These are phyloP conservation scores for Liposcelis brunnea DNA, from an alignment of 2,888 invertebrate genomes.

Conservation along the genomic window DNA sequence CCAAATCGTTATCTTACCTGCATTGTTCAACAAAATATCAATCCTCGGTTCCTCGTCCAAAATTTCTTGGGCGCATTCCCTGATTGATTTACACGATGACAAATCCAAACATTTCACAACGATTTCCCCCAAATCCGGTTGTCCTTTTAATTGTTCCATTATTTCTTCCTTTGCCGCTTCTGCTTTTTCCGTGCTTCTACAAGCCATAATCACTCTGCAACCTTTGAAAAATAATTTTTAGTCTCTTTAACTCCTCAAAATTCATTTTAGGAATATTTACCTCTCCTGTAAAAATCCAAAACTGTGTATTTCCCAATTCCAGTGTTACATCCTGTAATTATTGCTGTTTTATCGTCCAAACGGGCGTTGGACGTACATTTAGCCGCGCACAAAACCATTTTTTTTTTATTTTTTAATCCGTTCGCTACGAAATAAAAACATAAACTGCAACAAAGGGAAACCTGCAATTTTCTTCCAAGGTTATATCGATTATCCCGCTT, in stretches of 20 bases:
- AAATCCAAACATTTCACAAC: conserved; percentile 30
- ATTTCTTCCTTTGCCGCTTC: conserved; percentile 34
- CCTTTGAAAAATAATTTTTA: conserved; percentile 28
- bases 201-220: conserved; percentile 38
- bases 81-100: conserved; percentile 25
- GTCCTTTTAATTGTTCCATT: conserved; percentile 19
- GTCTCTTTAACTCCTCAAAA: no score
- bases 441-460: no score
- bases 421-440: no score
- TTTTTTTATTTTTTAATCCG: background rate
- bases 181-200: conserved; percentile 34
- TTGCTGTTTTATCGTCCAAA: conserved; percentile 29
- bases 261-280: conserved; percentile 19
- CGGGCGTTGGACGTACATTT: conserved; percentile 27
- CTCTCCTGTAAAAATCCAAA: conserved; percentile 28
- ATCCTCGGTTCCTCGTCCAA: conserved; percentile 17
- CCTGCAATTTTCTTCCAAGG: no score
- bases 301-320: conserved; percentile 27
- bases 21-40: conserved; percentile 12
- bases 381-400: conserved; percentile 9
- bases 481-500: no score
- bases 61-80: conserved; percentile 26
- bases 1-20: conserved; percentile 3
- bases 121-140: conserved; percentile 23
- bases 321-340: conserved; percentile 26